Percentiles rank a stretch among this genome's conserved stretches.
Conservation (phyloP, 2,797 vertebrate genomes). For the Acrossocheilus fasciatus region DNA sequence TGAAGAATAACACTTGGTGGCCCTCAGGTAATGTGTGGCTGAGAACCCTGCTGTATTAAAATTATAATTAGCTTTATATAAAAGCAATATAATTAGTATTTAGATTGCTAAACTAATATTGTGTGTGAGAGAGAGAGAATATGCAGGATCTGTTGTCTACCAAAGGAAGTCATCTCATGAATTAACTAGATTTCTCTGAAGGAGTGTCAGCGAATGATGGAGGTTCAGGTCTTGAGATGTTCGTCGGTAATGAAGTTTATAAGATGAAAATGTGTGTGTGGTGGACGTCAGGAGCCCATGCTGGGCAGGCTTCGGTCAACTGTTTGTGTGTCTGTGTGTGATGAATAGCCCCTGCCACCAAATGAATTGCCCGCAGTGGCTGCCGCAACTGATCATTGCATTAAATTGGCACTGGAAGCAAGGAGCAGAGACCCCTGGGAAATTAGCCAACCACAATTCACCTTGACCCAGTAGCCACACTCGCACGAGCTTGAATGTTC, state of each 20-base stretch:
- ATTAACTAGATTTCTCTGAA: conserved; percentile 32
- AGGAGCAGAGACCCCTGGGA: conserved; percentile 53
- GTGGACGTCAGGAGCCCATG: background rate
- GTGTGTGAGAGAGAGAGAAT: background rate
- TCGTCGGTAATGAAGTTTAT: conserved; percentile 43
- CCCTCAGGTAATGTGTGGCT: background rate
- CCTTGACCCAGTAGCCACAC: conserved; percentile 53
- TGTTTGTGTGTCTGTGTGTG: conserved; percentile 44
- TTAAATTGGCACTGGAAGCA: conserved; percentile 55
- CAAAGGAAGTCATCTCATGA: conserved; percentile 33
- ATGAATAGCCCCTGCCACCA: conserved; percentile 61
- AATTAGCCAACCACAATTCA: conserved; percentile 54
- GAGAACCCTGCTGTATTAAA: background rate
- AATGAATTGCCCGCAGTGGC: conserved; percentile 56
- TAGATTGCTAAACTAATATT: background rate
- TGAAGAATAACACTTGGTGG: background rate
- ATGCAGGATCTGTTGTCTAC: background rate
- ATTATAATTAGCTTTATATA: conserved; percentile 1
- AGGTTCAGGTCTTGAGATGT: conserved; percentile 23
- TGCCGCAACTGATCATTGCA: conserved; percentile 60
- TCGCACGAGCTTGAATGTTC: background rate
- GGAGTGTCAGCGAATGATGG: conserved; percentile 32
- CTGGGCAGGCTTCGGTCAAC: conserved; percentile 37
- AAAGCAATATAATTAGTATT: background rate
- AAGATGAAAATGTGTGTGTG: conserved; percentile 48